These are phyloP conservation scores for Monoplex corrugatus DNA, from an alignment of 2,888 invertebrate species.

Conservation along the genomic window DNA sequence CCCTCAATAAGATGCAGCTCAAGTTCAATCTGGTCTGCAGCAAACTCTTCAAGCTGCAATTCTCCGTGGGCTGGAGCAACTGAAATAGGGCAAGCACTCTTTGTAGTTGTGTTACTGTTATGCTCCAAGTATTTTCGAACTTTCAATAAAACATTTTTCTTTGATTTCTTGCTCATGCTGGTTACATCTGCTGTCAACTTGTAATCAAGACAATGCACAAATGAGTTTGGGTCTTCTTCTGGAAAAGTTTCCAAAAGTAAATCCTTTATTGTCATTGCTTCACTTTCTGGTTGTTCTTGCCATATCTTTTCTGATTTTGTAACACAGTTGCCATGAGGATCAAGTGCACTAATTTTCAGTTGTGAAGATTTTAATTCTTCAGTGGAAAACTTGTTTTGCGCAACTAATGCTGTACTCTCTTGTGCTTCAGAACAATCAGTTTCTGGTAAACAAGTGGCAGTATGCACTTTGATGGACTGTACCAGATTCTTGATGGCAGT, in stretches of 20 bases:
- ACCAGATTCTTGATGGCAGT: too few species aligned
- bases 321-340: too few species aligned
- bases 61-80: not conserved
- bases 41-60: conserved; percentile 3
- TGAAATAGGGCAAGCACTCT: not conserved
- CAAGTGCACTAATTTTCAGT: not conserved
- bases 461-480: not conserved
- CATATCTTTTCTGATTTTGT: not conserved
- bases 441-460: not conserved
- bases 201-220: not conserved
- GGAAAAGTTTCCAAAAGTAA: not conserved
- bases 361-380: not conserved
- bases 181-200: not conserved
- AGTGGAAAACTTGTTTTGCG: not conserved
- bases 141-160: not conserved
- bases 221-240: not conserved
- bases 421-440: not conserved
- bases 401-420: not conserved
- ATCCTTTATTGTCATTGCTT: not conserved
- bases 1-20: conserved; percentile 29
- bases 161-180: not conserved
- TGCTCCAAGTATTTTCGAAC: not conserved
- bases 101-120: not conserved
- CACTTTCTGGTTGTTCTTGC: not conserved
- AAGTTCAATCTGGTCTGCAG: conserved; percentile 34